Evolutionary conservation across 2,797 vertebrate species (phyloP).

Genomic region (Cossypha polioptera): DNA sequence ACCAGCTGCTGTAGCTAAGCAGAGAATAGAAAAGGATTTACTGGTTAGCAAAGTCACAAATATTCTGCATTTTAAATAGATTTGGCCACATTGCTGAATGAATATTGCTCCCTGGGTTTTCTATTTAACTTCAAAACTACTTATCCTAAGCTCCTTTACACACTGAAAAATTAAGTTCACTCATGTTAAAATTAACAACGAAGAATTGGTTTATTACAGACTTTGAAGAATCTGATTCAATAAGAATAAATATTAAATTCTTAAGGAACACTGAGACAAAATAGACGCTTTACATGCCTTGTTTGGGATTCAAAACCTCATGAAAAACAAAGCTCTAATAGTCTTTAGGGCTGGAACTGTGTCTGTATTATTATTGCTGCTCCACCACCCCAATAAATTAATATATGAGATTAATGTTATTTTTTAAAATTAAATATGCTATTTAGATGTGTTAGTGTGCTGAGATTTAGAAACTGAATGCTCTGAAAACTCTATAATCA

Average conservation of each 20-base stretch:
- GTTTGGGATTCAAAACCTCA: not conserved
- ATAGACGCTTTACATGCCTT: not conserved
- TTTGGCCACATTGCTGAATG: conserved; percentile 16
- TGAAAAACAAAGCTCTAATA: not conserved
- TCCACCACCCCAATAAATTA: not conserved
- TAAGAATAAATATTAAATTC: conserved; percentile 19
- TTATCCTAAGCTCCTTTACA: conserved; percentile 4
- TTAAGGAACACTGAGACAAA: not conserved
- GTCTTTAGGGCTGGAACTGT: not conserved
- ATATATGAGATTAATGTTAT: not conserved
- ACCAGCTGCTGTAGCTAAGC: conserved; percentile 11
- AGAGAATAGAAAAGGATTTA: conserved; percentile 36
- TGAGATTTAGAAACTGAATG: not conserved
- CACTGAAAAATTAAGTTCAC: conserved; percentile 35
- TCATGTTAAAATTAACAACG: conserved; percentile 51
- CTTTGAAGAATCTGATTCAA: conserved; percentile 1
- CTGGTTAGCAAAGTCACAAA: not conserved
- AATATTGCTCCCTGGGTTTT: conserved; percentile 2
- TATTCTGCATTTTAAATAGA: conserved; percentile 19
- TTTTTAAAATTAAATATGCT: not conserved
- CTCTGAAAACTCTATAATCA: not conserved
- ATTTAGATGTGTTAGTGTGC: not conserved
- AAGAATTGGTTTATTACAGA: not conserved
- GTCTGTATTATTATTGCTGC: not conserved
- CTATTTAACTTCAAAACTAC: conserved; percentile 26